Percentiles rank a stretch among this genome's conserved stretches.
phyloP scores from a whole-genome alignment of 2,797 vertebrate genomes.

The Sarcophilus harrisii region DNA sequence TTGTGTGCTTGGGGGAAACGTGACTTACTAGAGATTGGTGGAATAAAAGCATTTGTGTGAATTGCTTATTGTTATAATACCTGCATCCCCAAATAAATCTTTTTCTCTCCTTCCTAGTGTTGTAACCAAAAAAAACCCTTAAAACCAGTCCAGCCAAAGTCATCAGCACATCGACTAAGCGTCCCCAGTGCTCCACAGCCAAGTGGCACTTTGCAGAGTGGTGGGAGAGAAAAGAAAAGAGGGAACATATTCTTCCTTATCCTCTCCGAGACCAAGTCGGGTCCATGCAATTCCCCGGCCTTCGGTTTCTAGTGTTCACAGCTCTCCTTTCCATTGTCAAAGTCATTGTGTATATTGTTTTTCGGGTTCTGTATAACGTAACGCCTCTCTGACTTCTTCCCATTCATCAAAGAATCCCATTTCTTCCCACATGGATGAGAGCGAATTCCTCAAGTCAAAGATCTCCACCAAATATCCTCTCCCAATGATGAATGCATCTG shows the following conservation, averaged over 20 bases:
- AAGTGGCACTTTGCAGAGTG: not conserved
- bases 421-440: not conserved
- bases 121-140: not conserved
- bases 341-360: not conserved
- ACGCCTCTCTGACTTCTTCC: not conserved
- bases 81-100: not conserved
- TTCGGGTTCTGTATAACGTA: not conserved
- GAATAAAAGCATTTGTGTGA: conserved; percentile 42
- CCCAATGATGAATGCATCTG: not conserved
- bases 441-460: not conserved
- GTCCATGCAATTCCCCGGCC: not conserved
- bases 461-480: not conserved
- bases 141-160: not conserved
- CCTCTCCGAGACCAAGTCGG: not conserved
- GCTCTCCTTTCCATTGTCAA: not conserved
- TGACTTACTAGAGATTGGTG: conserved; percentile 45
- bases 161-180: not conserved
- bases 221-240: not conserved
- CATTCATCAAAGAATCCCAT: not conserved
- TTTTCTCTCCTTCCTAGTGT: not conserved
- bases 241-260: not conserved
- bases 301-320: not conserved
- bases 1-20: conserved; percentile 42
- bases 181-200: not conserved
- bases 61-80: not conserved